Percentiles rank a stretch among this genome's conserved stretches.
Conservation (phyloP, 2,113 vertebrate genomes). For the Scalopus aquaticus region DNA sequence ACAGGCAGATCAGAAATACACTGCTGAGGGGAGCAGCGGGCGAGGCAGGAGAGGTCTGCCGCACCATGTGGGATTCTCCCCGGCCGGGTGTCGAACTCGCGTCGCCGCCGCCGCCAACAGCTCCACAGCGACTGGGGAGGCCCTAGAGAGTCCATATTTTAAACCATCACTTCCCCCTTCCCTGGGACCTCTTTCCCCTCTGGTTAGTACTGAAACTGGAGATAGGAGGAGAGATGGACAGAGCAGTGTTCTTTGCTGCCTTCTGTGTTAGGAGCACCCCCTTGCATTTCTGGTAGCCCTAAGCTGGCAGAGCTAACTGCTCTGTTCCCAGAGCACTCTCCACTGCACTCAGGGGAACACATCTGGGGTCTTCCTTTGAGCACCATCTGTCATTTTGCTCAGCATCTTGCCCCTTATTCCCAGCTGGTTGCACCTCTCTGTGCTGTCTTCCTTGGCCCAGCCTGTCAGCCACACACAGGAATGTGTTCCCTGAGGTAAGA, state of each 20-base stretch:
- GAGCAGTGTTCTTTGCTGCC: background rate
- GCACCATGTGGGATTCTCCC: no score
- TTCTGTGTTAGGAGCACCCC: background rate
- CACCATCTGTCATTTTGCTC: background rate
- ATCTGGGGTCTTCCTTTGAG: background rate
- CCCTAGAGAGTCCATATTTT: background rate
- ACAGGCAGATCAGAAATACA: no score
- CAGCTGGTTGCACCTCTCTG: background rate
- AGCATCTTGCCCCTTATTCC: background rate
- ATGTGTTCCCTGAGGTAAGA: background rate
- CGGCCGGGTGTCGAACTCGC: no score
- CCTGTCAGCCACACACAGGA: background rate
- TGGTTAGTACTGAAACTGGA: background rate
- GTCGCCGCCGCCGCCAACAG: no score
- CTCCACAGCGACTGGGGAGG: no score
- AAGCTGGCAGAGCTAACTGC: background rate
- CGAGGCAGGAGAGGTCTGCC: no score
- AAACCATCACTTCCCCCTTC: background rate
- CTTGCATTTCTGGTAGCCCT: background rate
- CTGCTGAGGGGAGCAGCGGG: no score
- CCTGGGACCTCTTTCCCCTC: background rate
- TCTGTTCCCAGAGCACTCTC: background rate
- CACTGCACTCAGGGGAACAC: background rate
- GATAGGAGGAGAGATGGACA: background rate
- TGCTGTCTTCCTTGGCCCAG: accelerated